These are phyloP conservation scores for Acanthisitta chloris DNA, from an alignment of 2,113 vertebrate species.

Conservation along the genomic window DNA sequence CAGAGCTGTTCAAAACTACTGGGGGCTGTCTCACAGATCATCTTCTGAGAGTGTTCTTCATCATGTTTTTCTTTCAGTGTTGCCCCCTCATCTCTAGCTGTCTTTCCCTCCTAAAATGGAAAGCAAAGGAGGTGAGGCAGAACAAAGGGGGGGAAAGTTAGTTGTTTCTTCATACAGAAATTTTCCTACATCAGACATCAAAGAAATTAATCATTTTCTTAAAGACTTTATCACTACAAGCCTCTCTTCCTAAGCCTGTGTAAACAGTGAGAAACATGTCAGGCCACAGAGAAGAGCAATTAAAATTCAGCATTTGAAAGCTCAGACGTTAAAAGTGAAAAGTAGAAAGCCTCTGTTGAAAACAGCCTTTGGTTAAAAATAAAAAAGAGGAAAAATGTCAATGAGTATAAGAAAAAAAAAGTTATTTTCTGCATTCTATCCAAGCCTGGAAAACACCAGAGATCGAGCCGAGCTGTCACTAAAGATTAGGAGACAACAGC, in stretches of 20 bases:
- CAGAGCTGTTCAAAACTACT: conserved; percentile 54
- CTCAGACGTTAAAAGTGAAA: background rate
- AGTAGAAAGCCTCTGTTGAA: background rate
- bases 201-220: background rate
- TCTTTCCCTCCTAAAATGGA: background rate
- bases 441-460: background rate
- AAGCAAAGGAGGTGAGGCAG: background rate
- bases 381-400: background rate
- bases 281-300: background rate
- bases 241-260: background rate
- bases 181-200: background rate
- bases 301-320: background rate
- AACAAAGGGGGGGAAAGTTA: fast-evolving
- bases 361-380: background rate
- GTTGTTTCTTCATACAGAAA: background rate
- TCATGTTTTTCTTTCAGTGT: background rate
- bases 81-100: background rate
- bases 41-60: background rate
- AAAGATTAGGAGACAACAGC: conserved; percentile 29
- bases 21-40: background rate
- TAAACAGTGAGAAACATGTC: background rate
- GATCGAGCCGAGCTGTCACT: conserved; percentile 2
- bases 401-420: background rate
- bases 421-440: background rate
- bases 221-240: background rate